Evolutionary conservation across 1,140 invertebrate species (phyloP), one percentile per base, ranked within the genome.

Genomic region (Tetramorium alpestre): DNA sequence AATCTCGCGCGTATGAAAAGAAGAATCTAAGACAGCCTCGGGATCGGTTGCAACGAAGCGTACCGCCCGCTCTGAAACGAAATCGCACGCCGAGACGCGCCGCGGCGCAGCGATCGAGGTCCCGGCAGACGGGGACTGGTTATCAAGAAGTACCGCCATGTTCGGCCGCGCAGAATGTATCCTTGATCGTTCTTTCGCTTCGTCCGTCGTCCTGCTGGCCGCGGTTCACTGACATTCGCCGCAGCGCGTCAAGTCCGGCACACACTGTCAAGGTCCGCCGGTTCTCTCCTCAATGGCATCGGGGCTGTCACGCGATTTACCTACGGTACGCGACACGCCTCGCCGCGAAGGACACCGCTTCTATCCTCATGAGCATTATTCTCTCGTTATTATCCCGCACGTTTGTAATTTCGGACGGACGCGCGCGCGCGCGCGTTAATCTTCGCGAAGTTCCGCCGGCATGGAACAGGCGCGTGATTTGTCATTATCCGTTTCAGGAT

Each of bases 211-310:
- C 76, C 80, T 86, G 77, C 56, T 86, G 77, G 73, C 88, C 86
- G 80, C 69, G 86, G 92, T 93, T 93, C 92, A 93, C 88, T 93
- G 92, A 90, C 92, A 92, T 62, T 88, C 73, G 62, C 86, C 65
- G 33, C 49, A 13, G 76, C 88, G 67, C 87, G 82, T 87, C 89
- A 92, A 91, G 89, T 89, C 86, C 76, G 33, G 56, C 54, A 56
- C 44, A 60, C 92, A 93, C 91, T 93, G 92, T 93, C 92, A 93
- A 93, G 92, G 92, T 93, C 92, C 91, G 91, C 91, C 90, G 75
- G 88, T 93, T 93, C 90, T 91, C 33, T 33, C 62, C 76, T 90
- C 88, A 84, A 92, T 92, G 89, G 84, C 77, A 85, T 88, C 89
- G 84, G 76, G 62, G 75, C 90, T 91, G 87, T 91, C 92, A 91